These are phyloP conservation scores for Xiphophorus birchmanni DNA, from an alignment of 2,797 vertebrate genomes.

Conservation along the genomic window DNA sequence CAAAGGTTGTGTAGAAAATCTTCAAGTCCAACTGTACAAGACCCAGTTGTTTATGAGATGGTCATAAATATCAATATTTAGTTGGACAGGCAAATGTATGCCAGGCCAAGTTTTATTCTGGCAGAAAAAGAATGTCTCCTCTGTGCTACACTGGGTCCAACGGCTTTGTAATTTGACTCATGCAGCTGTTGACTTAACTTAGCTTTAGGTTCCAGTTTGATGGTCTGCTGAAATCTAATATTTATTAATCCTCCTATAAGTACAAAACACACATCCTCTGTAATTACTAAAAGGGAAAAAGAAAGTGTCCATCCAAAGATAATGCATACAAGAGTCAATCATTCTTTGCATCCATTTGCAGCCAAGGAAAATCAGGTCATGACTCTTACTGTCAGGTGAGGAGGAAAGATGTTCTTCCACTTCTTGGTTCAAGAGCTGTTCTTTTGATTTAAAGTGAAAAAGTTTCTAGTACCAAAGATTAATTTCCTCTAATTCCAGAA, in stretches of 20 bases:
- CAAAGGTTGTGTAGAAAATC: slow-evolving; percentile 5
- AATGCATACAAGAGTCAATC: background rate
- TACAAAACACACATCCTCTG: slow-evolving; percentile 10
- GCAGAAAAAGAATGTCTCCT: slow-evolving; percentile 1
- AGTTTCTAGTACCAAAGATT: background rate
- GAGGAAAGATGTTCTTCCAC: slow-evolving; percentile 18
- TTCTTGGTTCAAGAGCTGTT: background rate
- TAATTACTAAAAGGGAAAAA: background rate
- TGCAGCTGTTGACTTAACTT: slow-evolving; percentile 20
- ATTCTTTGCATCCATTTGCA: background rate
- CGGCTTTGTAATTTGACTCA: background rate
- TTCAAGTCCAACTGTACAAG: background rate
- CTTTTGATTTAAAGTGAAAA: background rate
- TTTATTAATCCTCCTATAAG: slow-evolving; percentile 12
- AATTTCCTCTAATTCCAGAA: background rate
- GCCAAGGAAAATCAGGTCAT: background rate
- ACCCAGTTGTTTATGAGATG: background rate
- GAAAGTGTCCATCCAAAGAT: background rate
- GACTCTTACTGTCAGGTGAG: slow-evolving; percentile 11
- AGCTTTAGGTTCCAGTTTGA: slow-evolving; percentile 38
- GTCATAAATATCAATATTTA: background rate
- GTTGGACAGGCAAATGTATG: background rate
- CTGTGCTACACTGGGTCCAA: background rate
- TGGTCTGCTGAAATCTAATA: slow-evolving; percentile 48
- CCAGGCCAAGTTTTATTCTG: background rate